phyloP scores from a whole-genome alignment of 2,113 vertebrate species.

The Sapayoa aenigma region DNA sequence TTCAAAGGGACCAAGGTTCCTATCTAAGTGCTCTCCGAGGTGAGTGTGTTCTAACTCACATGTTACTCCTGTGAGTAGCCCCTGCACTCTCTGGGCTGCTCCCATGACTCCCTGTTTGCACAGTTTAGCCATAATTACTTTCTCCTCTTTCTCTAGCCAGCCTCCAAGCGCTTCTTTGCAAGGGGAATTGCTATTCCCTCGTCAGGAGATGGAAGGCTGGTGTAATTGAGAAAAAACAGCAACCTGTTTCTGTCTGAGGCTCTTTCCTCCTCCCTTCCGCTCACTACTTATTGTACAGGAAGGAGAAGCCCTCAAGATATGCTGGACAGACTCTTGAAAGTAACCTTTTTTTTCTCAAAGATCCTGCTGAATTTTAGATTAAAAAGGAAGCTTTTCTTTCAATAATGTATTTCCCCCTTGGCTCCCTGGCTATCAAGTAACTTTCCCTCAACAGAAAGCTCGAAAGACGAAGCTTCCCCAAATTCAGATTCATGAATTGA shows the following conservation, averaged over 20 bases:
- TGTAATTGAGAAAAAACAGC: constrained; percentile 42
- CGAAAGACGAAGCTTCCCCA: constrained; percentile 47
- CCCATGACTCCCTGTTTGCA: constrained; percentile 1
- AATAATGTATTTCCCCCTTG: constrained; percentile 69
- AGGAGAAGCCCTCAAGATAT: constrained; percentile 56
- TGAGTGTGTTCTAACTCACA: background rate
- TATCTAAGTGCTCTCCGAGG: background rate
- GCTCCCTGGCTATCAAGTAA: constrained; percentile 53
- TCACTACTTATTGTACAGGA: background rate
- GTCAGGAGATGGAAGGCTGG: constrained; percentile 17
- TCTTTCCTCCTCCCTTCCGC: background rate
- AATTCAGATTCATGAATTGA: constrained; percentile 65
- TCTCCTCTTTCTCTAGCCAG: background rate
- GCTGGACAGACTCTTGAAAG: constrained; percentile 66
- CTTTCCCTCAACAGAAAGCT: constrained; percentile 50
- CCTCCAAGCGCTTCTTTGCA: background rate
- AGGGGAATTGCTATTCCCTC: constrained; percentile 40
- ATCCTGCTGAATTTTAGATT: constrained; percentile 67
- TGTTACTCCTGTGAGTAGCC: background rate
- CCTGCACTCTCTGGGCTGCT: background rate
- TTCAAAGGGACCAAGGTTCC: background rate
- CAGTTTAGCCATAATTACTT: constrained; percentile 48
- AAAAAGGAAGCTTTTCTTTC: constrained; percentile 66
- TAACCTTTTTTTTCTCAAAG: constrained; percentile 59
- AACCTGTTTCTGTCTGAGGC: background rate